Conservation (phyloP, 2,797 vertebrate genomes). For the Fringilla coelebs region DNA sequence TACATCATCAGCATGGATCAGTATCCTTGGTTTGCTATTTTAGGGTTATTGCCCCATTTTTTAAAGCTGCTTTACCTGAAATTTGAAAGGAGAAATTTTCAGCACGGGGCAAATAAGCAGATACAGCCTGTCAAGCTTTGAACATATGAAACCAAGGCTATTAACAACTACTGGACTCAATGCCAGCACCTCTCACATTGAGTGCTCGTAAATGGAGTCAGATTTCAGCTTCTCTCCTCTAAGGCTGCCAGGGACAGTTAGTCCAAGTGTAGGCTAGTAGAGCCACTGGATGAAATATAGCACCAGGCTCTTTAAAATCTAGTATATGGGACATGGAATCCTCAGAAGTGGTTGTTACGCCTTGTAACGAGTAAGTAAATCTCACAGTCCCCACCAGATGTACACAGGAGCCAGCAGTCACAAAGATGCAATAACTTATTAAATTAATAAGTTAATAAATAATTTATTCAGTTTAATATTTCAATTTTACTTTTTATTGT, state of each 20-base stretch:
- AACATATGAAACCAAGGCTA: neutral
- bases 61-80: neutral
- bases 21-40: neutral
- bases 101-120: neutral
- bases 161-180: neutral
- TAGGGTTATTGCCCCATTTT: neutral
- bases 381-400: neutral
- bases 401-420: neutral
- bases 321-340: neutral
- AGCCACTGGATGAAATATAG: neutral
- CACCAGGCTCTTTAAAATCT: neutral
- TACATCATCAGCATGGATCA: neutral
- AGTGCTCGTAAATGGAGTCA: neutral
- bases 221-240: slow-evolving; percentile 2
- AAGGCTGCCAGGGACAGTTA: neutral
- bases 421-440: neutral
- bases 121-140: neutral
- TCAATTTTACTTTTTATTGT: neutral
- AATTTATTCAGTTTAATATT: neutral
- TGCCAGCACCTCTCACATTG: neutral
- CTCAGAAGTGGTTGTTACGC: neutral
- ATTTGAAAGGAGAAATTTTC: neutral
- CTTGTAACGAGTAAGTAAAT: neutral
- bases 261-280: neutral
- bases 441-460: neutral